A percentile compares a stretch with the other conserved stretches of the same genome.
phyloP scores from a whole-genome alignment of 2,113 vertebrate genomes.

The Eptatretus burgeri region DNA sequence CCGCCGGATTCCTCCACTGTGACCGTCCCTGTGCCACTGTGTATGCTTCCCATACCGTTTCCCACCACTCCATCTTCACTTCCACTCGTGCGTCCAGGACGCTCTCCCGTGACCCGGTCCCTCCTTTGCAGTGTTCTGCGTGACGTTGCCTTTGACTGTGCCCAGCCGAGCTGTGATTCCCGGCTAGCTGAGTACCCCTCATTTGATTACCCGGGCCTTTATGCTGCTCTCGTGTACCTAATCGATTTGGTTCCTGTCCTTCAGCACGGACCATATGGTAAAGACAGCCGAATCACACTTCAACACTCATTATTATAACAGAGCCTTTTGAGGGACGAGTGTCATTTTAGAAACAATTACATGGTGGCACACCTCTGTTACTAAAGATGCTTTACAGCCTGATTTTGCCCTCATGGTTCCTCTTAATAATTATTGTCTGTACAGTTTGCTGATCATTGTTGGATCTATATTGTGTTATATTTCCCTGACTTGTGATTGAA shows the following conservation, averaged over 20 bases:
- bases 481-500: no score
- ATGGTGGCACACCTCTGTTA: no score
- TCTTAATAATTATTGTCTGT: no score
- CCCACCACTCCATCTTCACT: slow-evolving; percentile 70
- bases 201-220: slow-evolving; percentile 99
- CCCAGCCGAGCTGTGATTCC: slow-evolving; percentile 99
- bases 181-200: slow-evolving; percentile 99
- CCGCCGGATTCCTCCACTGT: slow-evolving; percentile 99
- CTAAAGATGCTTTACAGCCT: no score
- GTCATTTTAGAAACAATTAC: no score
- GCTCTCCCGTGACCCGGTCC: slow-evolving; percentile 99
- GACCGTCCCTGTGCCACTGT: slow-evolving; percentile 99
- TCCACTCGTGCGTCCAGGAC: slow-evolving; percentile 12
- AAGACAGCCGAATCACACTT: slow-evolving; percentile 17
- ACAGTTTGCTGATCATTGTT: no score
- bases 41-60: slow-evolving; percentile 99
- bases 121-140: slow-evolving; percentile 99
- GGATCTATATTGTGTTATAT: no score
- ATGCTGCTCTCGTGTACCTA: slow-evolving; percentile 99
- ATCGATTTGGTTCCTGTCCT: slow-evolving; percentile 99
- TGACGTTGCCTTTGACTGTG: slow-evolving; percentile 96
- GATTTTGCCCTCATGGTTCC: no score
- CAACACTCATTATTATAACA: slow-evolving; percentile 15
- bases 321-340: background rate
- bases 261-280: slow-evolving; percentile 97